A percentile compares a stretch with the other conserved stretches of the same genome.
Conservation (phyloP, 2,888 invertebrate species). For the Arge pagana region DNA sequence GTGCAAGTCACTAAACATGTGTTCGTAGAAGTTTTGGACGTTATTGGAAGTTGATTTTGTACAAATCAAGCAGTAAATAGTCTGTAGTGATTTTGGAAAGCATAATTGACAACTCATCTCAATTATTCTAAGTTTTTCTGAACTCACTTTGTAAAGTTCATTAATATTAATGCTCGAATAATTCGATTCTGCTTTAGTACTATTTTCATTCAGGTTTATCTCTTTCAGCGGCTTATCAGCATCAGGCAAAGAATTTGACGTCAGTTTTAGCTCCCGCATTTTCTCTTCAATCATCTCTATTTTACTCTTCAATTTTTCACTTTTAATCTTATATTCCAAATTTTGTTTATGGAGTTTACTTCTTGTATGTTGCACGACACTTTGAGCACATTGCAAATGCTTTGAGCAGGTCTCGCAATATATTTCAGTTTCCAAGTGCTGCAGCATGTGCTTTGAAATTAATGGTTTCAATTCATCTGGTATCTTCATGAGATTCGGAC, state of each 20-base stretch:
- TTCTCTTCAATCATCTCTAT: too few species aligned
- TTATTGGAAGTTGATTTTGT: slow-evolving; percentile 30
- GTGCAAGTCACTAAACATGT: slow-evolving; percentile 37
- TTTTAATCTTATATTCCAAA: too few species aligned
- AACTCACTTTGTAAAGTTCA: slow-evolving; percentile 7
- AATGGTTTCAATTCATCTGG: not conserved
- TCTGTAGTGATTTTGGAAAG: slow-evolving; percentile 24
- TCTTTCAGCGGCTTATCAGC: too few species aligned
- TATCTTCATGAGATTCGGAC: not conserved
- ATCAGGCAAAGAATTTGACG: too few species aligned
- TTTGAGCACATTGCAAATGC: not conserved
- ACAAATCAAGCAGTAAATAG: slow-evolving; percentile 38
- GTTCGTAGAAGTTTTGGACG: slow-evolving; percentile 35
- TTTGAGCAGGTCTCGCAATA: not conserved
- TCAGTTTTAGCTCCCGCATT: too few species aligned
- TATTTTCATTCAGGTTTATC: too few species aligned
- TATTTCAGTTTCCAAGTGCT: slow-evolving; percentile 9
- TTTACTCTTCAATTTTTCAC: too few species aligned
- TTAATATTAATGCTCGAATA: too few species aligned
- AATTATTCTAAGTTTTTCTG: slow-evolving; percentile 25
- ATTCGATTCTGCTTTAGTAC: too few species aligned
- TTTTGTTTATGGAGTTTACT: not conserved
- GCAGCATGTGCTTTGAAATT: too few species aligned
- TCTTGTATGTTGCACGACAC: not conserved
- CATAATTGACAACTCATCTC: slow-evolving; percentile 30